Evolutionary conservation across 2,888 invertebrate species (phyloP), one percentile per base, ranked within the genome.

Genomic region (Ctenicera cuprea): DNA sequence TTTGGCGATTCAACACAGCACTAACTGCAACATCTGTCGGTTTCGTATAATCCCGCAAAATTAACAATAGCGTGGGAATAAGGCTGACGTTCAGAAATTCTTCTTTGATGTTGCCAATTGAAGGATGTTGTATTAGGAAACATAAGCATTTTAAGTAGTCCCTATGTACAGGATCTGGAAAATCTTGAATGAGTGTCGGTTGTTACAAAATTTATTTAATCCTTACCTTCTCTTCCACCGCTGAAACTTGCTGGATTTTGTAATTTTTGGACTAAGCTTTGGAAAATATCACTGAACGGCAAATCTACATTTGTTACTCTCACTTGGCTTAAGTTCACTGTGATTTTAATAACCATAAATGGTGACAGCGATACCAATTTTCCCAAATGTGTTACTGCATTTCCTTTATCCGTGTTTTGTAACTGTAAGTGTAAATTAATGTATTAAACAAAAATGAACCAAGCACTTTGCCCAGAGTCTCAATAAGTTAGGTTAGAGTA

Each of bases 141-240:
- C 85, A 85, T 30, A 86, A 73, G 74, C 85, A 86, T 22, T 82
- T 81, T 26, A 87, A 80, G 73, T 84, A 85, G 73, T 85, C 84
- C 12, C 71, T 64, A 18, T 59, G 59, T 3, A 20, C 16, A 38
- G 33, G 41, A 59, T 59, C 59, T 59, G 22, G 20, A 59, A 59
- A 8, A 38, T 3, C 1, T 30, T 3, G 1, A 7, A 0, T 48
- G 18, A 48, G 18, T 3, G 0, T 1, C 0, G 2, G 9, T 48
- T 43, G 7, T 11, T 16, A 64, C 77, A 73, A 5, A 57, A 20
- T 52, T 37, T 37, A 57, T 59, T n/a, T n/a, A n/a, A n/a, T n/a
- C n/a, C n/a, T 63, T 54, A 74, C 71, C 68, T 71, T 71, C 64
- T 41, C 54, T 59, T 11, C 71, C 71, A 3, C 26, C 20, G 8